Conservation (phyloP, 2,797 vertebrate species). For the Threskiornis aethiopicus region DNA sequence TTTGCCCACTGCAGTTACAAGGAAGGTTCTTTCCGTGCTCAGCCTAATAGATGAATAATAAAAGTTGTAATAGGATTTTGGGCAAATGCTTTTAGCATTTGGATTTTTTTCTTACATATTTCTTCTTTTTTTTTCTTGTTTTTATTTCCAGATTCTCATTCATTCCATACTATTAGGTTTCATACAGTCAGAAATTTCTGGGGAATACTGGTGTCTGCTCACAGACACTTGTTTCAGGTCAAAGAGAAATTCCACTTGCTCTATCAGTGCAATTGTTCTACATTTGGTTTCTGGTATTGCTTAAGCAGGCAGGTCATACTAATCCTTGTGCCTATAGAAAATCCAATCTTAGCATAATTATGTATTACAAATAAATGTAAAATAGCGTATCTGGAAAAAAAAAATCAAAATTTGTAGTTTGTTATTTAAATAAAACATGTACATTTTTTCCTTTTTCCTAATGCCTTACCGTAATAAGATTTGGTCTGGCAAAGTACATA, state of each 20-base stretch:
- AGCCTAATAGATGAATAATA: neutral
- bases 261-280: neutral
- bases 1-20: neutral
- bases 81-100: neutral
- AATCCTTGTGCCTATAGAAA: neutral
- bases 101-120: neutral
- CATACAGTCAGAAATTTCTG: neutral
- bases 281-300: neutral
- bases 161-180: neutral
- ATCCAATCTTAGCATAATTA: neutral
- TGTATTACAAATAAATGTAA: neutral
- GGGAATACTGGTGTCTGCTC: neutral
- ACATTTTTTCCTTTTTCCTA: neutral
- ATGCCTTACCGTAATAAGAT: neutral
- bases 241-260: neutral
- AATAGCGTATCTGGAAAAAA: neutral
- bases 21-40: neutral
- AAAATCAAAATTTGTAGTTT: neutral
- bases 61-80: neutral
- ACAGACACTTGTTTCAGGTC: neutral
- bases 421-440: neutral
- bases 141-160: neutral
- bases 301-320: neutral
- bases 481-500: neutral
- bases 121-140: neutral